Evolutionary conservation across 1,140 invertebrate genomes (phyloP).

Genomic region (Planococcus citri): DNA sequence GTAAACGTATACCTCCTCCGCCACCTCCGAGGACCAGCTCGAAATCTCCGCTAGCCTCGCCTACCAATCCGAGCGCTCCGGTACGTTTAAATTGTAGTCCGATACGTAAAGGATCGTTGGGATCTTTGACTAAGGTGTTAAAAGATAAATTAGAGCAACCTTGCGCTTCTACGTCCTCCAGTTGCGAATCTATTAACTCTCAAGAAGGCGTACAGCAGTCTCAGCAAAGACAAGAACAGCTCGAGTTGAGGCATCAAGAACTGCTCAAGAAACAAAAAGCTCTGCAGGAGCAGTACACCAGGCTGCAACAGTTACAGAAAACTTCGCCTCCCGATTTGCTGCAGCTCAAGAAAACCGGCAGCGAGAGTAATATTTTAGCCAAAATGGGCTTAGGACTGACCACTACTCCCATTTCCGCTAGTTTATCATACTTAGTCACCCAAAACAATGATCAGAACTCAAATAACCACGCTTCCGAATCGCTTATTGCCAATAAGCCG

Average conservation of each 20-base stretch:
- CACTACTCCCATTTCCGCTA: slow-evolving; percentile 44
- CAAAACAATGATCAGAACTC: slow-evolving; percentile 30
- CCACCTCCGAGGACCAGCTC: slow-evolving; percentile 71
- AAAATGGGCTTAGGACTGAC: slow-evolving; percentile 61
- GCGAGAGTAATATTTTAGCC: slow-evolving; percentile 71
- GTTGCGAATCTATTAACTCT: slow-evolving; percentile 64
- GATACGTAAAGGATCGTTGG: slow-evolving; percentile 26
- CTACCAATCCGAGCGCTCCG: slow-evolving; percentile 39
- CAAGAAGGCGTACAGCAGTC: slow-evolving; percentile 44
- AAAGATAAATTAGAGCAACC: not conserved
- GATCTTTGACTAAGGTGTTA: slow-evolving; percentile 23
- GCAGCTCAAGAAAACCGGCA: slow-evolving; percentile 73
- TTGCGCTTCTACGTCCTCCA: slow-evolving; percentile 44
- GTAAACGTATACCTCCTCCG: slow-evolving; percentile 67
- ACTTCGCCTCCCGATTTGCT: slow-evolving; percentile 46
- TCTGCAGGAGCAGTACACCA: slow-evolving; percentile 75
- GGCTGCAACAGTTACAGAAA: slow-evolving; percentile 70
- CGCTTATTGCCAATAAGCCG: slow-evolving; percentile 40
- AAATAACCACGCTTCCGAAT: slow-evolving; percentile 23
- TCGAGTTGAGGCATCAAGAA: slow-evolving; percentile 75
- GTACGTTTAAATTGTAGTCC: slow-evolving; percentile 28
- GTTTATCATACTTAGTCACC: slow-evolving; percentile 41
- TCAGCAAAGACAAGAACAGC: slow-evolving; percentile 51
- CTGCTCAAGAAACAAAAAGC: slow-evolving; percentile 70
- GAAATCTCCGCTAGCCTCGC: slow-evolving; percentile 65